Base-by-base conservation (phyloP, 1,140 invertebrate species). In the Nebria ingens region DNA sequence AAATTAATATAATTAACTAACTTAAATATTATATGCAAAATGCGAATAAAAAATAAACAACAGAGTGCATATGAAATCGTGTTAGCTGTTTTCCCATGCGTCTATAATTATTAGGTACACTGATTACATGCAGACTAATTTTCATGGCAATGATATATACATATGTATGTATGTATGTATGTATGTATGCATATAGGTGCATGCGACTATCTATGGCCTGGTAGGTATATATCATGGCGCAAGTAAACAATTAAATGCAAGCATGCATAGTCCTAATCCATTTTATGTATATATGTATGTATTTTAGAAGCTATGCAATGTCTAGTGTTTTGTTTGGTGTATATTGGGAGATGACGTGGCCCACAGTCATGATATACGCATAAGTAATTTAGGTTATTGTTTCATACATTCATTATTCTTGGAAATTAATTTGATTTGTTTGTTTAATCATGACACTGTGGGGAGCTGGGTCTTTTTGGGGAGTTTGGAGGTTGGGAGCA, bases 291-390 rank as follows among this genome's bases (percentile, higher is more conserved):
- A n/a, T n/a, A n/a, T n/a, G n/a, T n/a, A n/a, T n/a, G n/a, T n/a
- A 45, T 12, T 45, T 45, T 45, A 45, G 40, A 45, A 45, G 40
- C 40, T 45, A 45, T 45, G 40, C 40, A 45, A 45, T 45, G 9
- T 45, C 40, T 45, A 45, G 40, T 45, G 40, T 45, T 34, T 45
- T 45, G 40, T 11, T 45, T 45, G 40, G 40, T 17, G 17, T 11
- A 4, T 45, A 17, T 12, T 45, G n/a, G n/a, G 9, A 45, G 9
- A 12, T 45, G 17, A 12, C 17, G 17, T 45, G 9, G 17, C 40
- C 40, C 40, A 45, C 15, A 17, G 40, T 45, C 40, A 45, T 45
- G 40, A 45, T 45, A n/a, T n/a, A 45, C 40, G 15, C 9, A 45
- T 45, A n/a, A n/a, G 9, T 11, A 45, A 4, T 17, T 12, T 45